Evolutionary conservation across 2,888 invertebrate genomes (phyloP), one percentile per base, ranked within the genome.

Genomic region (Sipha maydis): DNA sequence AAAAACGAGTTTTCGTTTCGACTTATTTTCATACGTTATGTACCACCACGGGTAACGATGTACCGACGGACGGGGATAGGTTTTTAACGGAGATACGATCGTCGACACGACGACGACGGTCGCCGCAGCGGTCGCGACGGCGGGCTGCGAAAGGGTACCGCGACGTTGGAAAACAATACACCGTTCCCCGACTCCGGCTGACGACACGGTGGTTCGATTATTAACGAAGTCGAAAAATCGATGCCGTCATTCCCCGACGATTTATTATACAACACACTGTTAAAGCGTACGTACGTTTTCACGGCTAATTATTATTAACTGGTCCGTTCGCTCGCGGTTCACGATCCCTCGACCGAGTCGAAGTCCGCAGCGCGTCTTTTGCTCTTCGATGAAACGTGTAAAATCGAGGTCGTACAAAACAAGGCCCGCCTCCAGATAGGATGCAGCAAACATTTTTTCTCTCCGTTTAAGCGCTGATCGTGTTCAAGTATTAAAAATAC

Each of bases 201-300:
- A 3, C 11, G 69, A 69, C 28, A 8, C 34, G 56, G n/a, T 28
- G 34, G 25, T 0, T 56, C 73, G 34, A 41, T 41, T 9, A 41
- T n/a, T 41, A 41, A 41, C 8, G 8, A 7, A 41, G 73, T n/a
- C 34, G 19, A 11, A 75, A 83, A 84, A 75, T 75, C 9, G 19
- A 61, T 61, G 61, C 38, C 61, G 83, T 84, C 83, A 75, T 76
- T 28, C 38, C 34, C 9, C 19, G 83, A n/a, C 54, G 34, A 83
- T 83, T 73, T 54, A 83, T 83, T 7, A 25, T 61, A 61, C 25
- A 25, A 61, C 25, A 61, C 25, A 25, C 3, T 21, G 4, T 61
- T 21, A 1, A 48, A 14, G 48, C 14, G 14, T 25, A 61, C 21
- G 21, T 41, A 41, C 56, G 21, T 3, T 3, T 48, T 61, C 25